Conservation (phyloP, 2,888 invertebrate species). For the Synanthedon vespiformis region DNA sequence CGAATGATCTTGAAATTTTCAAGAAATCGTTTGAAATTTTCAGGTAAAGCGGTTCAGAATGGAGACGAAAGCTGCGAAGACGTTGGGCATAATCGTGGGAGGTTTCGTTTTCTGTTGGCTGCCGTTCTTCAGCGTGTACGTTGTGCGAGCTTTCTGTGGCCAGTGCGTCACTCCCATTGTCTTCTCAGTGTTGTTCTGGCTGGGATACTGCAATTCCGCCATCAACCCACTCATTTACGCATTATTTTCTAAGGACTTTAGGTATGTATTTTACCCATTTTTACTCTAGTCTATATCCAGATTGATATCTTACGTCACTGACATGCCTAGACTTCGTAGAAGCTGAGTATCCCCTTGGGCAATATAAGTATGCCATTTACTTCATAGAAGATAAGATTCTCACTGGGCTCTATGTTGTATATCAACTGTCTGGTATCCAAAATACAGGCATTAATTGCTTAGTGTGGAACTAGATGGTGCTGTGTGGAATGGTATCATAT, state of each 20-base stretch:
- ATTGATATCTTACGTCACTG: no score
- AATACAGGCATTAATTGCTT: no score
- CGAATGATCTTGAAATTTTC: background rate
- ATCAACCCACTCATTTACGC: slow-evolving; percentile 97
- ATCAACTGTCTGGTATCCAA: no score
- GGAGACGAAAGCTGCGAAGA: slow-evolving; percentile 98
- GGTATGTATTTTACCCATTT: slow-evolving; percentile 21
- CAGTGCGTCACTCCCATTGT: slow-evolving; percentile 86
- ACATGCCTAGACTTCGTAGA: no score
- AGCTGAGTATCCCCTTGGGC: no score
- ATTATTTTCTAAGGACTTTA: slow-evolving; percentile 92
- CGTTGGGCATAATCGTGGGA: slow-evolving; percentile 96
- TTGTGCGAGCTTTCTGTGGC: slow-evolving; percentile 88
- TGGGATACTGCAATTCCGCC: slow-evolving; percentile 97
- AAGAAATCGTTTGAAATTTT: slow-evolving; percentile 3
- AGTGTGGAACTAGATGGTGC: no score
- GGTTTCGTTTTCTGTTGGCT: slow-evolving; percentile 98
- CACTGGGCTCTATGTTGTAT: no score
- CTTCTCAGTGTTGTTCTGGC: slow-evolving; percentile 95
- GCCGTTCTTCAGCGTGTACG: slow-evolving; percentile 96
- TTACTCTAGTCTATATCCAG: no score
- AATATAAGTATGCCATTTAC: no score
- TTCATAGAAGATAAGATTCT: no score
- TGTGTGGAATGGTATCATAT: no score
- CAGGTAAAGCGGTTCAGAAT: slow-evolving; percentile 92